Conservation (phyloP, 2,888 invertebrate species). For the Ornithoptera priamus region DNA sequence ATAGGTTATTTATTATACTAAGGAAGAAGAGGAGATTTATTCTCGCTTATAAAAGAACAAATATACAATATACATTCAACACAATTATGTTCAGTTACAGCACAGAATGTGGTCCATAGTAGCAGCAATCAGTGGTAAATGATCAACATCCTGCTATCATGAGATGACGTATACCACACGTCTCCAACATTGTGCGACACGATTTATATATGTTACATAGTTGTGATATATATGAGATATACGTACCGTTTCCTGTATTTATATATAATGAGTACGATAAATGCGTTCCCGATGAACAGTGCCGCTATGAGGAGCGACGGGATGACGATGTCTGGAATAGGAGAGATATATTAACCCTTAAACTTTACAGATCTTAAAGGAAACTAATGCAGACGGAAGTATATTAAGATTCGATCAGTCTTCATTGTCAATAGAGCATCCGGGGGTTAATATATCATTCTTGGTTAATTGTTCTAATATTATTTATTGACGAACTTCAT, state of each 20-base stretch:
- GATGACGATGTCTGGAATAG: slow-evolving; percentile 83
- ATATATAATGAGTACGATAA: slow-evolving; percentile 87
- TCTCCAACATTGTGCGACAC: background rate
- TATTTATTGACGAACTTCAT: no score
- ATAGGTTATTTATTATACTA: no score
- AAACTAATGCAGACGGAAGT: no score
- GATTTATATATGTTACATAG: background rate
- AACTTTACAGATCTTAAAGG: background rate
- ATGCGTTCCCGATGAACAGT: slow-evolving; percentile 85
- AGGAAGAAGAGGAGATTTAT: no score
- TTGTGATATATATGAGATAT: background rate
- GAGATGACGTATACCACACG: slow-evolving; percentile 2
- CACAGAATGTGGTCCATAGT: background rate
- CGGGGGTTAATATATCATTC: no score
- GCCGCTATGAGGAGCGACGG: slow-evolving; percentile 85
- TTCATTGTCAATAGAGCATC: no score
- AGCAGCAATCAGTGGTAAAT: slow-evolving; percentile 51
- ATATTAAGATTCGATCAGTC: no score
- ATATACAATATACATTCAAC: no score
- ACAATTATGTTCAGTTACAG: background rate
- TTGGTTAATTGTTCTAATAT: no score
- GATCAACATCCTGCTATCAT: slow-evolving; percentile 43
- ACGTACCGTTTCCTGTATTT: slow-evolving; percentile 84
- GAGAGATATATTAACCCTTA: background rate
- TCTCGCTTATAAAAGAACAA: no score